Conservation (phyloP, 2,113 vertebrate genomes). For the Hirundichthys speculiger region DNA sequence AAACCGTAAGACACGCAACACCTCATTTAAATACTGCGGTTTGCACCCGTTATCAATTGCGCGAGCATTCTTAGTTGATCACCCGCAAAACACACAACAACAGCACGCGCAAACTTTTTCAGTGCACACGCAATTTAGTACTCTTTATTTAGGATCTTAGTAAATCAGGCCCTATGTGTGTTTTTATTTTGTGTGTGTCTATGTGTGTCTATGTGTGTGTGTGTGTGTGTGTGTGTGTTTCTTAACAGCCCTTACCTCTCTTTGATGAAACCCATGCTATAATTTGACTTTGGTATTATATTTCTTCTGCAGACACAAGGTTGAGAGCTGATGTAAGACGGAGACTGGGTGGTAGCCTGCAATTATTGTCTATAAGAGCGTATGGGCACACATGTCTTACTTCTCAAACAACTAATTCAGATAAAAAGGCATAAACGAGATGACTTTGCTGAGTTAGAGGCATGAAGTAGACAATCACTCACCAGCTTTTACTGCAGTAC, state of each 20-base stretch:
- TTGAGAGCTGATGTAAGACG: conserved; percentile 29
- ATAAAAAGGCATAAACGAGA: conserved; percentile 12
- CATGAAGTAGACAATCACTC: conserved; percentile 20
- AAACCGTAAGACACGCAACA: too few relatives aligned
- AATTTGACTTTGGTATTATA: conserved; percentile 33
- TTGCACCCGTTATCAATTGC: too few relatives aligned
- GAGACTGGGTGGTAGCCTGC: conserved; percentile 18
- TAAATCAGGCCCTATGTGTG: too few relatives aligned
- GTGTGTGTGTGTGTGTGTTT: not conserved
- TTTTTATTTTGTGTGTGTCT: too few relatives aligned
- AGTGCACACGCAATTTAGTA: too few relatives aligned
- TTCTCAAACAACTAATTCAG: conserved; percentile 15
- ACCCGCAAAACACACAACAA: too few relatives aligned
- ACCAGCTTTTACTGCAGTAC: conserved; percentile 17
- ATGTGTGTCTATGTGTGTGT: too few relatives aligned
- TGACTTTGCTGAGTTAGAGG: conserved; percentile 8
- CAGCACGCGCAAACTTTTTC: too few relatives aligned
- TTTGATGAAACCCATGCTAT: conserved; percentile 2
- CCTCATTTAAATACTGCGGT: too few relatives aligned
- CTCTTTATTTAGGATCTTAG: too few relatives aligned
- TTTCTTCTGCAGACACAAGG: conserved; percentile 17
- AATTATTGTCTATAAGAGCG: conserved; percentile 18
- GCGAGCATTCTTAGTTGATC: too few relatives aligned
- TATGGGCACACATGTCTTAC: not conserved
- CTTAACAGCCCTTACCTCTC: too few relatives aligned